Evolutionary conservation across 2,113 vertebrate genomes (phyloP).

Genomic region (Nothocercus julius): DNA sequence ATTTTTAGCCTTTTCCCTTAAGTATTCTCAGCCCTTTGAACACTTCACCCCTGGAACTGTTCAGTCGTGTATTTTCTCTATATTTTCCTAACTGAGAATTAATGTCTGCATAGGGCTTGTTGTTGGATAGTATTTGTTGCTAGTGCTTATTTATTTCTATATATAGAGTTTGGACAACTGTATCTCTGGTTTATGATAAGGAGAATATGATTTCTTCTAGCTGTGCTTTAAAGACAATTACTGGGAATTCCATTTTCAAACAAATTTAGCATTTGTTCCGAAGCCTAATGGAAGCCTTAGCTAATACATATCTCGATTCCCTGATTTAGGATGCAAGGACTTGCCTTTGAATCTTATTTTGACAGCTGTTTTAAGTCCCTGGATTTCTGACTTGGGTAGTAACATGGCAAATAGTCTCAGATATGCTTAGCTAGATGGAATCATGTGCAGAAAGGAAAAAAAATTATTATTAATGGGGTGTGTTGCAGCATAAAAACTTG

Average conservation of each 20-base stretch:
- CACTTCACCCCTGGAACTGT: too few species aligned
- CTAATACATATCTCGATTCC: fast-evolving
- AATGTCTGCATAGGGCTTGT: neutral
- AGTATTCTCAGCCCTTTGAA: neutral
- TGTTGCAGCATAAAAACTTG: neutral
- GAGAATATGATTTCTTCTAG: neutral
- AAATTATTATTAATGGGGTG: neutral
- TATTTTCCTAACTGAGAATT: neutral
- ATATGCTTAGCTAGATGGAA: neutral
- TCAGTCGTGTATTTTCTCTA: neutral
- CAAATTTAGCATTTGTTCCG: neutral
- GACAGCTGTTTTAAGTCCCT: neutral
- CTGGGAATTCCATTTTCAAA: neutral
- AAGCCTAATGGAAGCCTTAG: neutral
- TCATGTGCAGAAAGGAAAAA: neutral
- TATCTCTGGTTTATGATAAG: neutral
- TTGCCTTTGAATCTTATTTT: neutral
- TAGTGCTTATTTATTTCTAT: neutral
- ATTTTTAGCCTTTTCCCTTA: neutral
- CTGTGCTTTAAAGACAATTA: neutral
- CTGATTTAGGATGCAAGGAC: neutral
- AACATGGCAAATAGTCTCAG: neutral
- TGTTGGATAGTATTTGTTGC: neutral
- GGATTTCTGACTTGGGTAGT: neutral
- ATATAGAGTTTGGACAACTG: neutral